These are phyloP conservation scores for Gambusia affinis DNA, from an alignment of 2,113 vertebrate species.

Conservation along the genomic window DNA sequence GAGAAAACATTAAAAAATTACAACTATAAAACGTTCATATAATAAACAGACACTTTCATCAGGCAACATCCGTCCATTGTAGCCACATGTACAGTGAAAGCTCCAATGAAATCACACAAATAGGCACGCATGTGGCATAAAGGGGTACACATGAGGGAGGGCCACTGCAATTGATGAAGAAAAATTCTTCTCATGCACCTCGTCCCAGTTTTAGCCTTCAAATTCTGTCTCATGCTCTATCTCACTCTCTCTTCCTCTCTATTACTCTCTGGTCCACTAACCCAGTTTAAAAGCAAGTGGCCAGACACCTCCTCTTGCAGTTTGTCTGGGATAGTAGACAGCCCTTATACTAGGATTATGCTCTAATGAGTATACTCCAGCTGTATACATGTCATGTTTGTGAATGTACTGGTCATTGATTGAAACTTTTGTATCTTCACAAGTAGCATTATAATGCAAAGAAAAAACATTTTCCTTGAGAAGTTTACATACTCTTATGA, in stretches of 20 bases:
- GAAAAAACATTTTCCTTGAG: neutral
- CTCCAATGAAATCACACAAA: slow-evolving; percentile 35
- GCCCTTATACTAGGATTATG: slow-evolving; percentile 59
- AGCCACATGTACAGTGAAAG: neutral
- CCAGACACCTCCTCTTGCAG: slow-evolving; percentile 75
- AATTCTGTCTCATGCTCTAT: slow-evolving; percentile 40
- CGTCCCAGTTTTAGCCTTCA: slow-evolving; percentile 70
- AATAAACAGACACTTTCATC: slow-evolving; percentile 32
- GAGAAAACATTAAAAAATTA: slow-evolving; percentile 44
- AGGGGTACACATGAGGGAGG: slow-evolving; percentile 65
- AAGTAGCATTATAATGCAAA: neutral
- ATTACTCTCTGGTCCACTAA: slow-evolving; percentile 78
- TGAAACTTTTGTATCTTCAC: slow-evolving; percentile 29
- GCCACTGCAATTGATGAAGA: slow-evolving; percentile 59
- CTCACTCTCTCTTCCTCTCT: slow-evolving; percentile 40
- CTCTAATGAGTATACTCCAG: slow-evolving; percentile 72
- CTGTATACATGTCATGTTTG: slow-evolving; percentile 30
- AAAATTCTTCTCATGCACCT: slow-evolving; percentile 68
- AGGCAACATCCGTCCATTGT: slow-evolving; percentile 5
- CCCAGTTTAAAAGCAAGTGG: slow-evolving; percentile 77
- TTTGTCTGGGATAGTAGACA: slow-evolving; percentile 75
- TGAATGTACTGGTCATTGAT: slow-evolving; percentile 28
- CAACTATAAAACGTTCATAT: slow-evolving; percentile 42
- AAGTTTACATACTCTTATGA: neutral
- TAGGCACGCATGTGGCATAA: slow-evolving; percentile 34